Evolutionary conservation across 2,113 vertebrate species (phyloP).

Genomic region (Mystacornis crossleyi): DNA sequence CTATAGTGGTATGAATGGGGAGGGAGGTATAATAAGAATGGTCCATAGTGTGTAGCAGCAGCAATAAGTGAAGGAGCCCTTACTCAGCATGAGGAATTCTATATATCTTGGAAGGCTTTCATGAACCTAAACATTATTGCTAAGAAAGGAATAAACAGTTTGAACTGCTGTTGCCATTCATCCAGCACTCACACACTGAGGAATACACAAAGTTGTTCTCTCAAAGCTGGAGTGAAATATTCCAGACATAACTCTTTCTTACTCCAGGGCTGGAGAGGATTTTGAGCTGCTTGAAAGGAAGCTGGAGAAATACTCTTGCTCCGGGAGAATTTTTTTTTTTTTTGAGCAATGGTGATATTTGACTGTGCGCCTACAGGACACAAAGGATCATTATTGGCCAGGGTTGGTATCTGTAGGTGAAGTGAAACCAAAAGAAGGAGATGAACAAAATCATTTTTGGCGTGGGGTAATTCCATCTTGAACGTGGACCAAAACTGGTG

Average conservation of each 20-base stretch:
- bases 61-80: slow-evolving; percentile 72
- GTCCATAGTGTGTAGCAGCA: slow-evolving; percentile 68
- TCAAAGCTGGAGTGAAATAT: slow-evolving; percentile 37
- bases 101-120: slow-evolving; percentile 81
- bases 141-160: slow-evolving; percentile 78
- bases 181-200: slow-evolving; percentile 26
- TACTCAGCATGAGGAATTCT: slow-evolving; percentile 79
- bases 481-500: neutral
- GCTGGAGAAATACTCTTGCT: neutral
- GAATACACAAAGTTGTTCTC: slow-evolving; percentile 60
- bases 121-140: slow-evolving; percentile 81
- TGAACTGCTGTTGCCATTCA: slow-evolving; percentile 64
- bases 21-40: slow-evolving; percentile 68
- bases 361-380: neutral
- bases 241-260: slow-evolving; percentile 60
- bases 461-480: neutral
- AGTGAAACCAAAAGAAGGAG: neutral
- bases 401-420: neutral
- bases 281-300: slow-evolving; percentile 21
- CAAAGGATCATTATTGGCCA: neutral
- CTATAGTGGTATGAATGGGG: slow-evolving; percentile 52
- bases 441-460: neutral
- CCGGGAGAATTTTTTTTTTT: neutral
- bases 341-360: neutral
- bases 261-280: neutral